Evolutionary conservation across 2,113 vertebrate genomes (phyloP).

Genomic region (Diphyllodes magnificus): DNA sequence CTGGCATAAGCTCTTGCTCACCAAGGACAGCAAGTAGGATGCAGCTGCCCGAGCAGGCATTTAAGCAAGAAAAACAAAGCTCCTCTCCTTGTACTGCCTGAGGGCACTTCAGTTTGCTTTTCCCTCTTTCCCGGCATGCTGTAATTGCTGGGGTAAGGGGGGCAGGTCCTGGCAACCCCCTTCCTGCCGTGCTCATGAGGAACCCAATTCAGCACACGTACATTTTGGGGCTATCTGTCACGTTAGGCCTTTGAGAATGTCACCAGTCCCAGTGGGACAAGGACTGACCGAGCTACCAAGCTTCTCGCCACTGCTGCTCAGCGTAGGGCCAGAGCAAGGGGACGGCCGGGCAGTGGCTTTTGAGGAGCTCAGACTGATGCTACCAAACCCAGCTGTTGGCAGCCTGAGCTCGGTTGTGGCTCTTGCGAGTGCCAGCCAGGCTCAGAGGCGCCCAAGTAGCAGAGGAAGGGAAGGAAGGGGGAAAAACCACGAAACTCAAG

Average conservation of each 20-base stretch:
- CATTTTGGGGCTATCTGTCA: background rate
- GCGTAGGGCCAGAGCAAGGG: background rate
- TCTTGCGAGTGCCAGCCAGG: background rate
- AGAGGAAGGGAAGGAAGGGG: background rate
- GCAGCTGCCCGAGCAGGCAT: background rate
- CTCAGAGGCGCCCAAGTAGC: background rate
- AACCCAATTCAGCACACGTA: background rate
- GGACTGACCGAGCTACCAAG: background rate
- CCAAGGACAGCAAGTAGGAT: background rate
- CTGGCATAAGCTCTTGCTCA: background rate
- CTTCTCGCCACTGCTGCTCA: background rate
- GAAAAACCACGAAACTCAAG: background rate
- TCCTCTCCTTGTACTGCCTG: background rate
- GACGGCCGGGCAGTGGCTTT: background rate
- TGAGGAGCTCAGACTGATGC: background rate
- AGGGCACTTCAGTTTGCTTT: background rate
- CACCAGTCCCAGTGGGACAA: background rate
- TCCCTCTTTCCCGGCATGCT: background rate
- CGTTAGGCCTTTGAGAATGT: background rate
- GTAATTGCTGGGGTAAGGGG: background rate
- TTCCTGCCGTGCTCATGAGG: background rate
- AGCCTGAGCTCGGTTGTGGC: background rate
- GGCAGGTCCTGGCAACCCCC: background rate
- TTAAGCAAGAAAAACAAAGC: background rate
- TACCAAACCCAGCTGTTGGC: background rate